Evolutionary conservation across 2,113 vertebrate species (phyloP), one percentile per base, ranked within the genome.

Genomic region (Rhinogobius similis): DNA sequence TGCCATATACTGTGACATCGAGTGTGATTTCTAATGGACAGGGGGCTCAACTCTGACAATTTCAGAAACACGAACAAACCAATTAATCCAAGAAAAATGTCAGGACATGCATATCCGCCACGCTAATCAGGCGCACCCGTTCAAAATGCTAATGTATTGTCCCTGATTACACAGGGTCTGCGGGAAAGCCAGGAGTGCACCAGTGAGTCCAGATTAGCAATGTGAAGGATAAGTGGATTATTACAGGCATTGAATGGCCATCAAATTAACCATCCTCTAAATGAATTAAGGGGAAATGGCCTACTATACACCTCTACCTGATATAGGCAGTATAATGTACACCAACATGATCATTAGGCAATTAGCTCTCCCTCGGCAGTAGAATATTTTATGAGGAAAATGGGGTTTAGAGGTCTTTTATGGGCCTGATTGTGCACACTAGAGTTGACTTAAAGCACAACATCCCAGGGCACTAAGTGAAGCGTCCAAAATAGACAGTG

Each of bases 1-100:
- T 41, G 58, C n/a, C 68, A 53, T 56, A 74, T 88, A 84, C 76
- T 87, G 78, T 89, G 88, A 90, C 88, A 87, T 79, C 87, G 90
- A 86, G 88, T 89, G 87, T 73, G 76, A 70, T 62, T 65, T 46
- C 18, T 70, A 73, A 83, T 27, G 72, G 77, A 79, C 78, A 75
- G 53, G 46, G 64, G 7, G 55, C n/a, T 67, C 27, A 62, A 41
- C 36, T 38, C 26, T 43, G 65, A 62, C 21, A 63, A 55, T 61
- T 36, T 58, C 50, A 67, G 41, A 12, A 48, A 61, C 46, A 52
- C 59, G 78, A 76, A 67, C 73, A 24, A 43, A n/a, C n/a, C 39
- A 62, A 48, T 59, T 63, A 63, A 63, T 63, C 38, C 43, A 11
- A 27, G 50, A 67, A 80, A 48, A 12, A 39, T 62, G 48, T 56